Conservation (phyloP, 1,140 invertebrate genomes). For the Hylaeus anthracinus region DNA sequence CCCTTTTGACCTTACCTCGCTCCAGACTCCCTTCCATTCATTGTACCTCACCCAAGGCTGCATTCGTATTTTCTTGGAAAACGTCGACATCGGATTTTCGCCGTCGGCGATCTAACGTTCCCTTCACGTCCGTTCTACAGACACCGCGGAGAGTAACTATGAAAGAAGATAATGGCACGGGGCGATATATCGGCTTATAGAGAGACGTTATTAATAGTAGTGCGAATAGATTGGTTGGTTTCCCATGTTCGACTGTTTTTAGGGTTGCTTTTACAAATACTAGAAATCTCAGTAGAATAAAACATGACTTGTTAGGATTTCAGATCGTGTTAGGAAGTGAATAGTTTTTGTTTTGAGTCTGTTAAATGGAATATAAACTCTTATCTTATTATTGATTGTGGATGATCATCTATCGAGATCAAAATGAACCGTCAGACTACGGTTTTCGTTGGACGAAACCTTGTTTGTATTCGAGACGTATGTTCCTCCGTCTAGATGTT, state of each 20-base stretch:
- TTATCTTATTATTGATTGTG: no score
- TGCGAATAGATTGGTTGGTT: no score
- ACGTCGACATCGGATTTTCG: conserved; percentile 30
- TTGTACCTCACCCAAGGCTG: conserved; percentile 27
- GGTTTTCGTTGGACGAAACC: not conserved
- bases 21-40: conserved; percentile 14
- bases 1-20: conserved; percentile 32
- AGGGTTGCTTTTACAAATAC: no score
- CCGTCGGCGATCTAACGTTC: conserved; percentile 14
- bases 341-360: no score
- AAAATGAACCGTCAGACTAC: not conserved
- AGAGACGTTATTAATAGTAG: not conserved
- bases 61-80: conserved; percentile 29
- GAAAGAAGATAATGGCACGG: not conserved
- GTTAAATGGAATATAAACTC: no score
- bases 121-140: not conserved
- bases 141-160: not conserved
- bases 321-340: no score
- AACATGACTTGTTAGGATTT: no score
- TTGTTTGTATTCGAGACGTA: not conserved
- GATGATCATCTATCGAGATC: no score
- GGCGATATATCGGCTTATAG: not conserved
- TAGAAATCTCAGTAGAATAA: no score
- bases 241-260: no score
- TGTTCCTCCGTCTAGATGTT: not conserved